Percentiles rank a stretch among this genome's conserved stretches.
Evolutionary conservation across 1,140 invertebrate species (phyloP).

Genomic region (Hylyphantes graminicola): DNA sequence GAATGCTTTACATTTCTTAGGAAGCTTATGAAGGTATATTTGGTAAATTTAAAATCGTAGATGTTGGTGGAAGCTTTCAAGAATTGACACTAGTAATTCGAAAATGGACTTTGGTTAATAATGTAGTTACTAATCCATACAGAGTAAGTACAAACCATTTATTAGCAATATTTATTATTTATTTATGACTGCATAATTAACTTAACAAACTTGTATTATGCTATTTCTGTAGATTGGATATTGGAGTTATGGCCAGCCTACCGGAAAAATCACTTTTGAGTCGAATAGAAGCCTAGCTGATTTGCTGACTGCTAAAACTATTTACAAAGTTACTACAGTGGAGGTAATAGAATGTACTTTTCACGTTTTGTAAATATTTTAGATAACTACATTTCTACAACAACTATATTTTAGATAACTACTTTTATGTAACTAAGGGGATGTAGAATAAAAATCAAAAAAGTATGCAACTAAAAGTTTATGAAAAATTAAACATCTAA

Average conservation of each 20-base stretch:
- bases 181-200: too few relatives aligned
- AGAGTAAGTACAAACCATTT: conserved; percentile 26
- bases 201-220: neutral
- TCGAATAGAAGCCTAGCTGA: neutral
- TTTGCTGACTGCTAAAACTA: conserved; percentile 43
- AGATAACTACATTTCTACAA: too few relatives aligned
- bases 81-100: conserved; percentile 41
- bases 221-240: conserved; percentile 41
- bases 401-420: too few relatives aligned
- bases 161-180: neutral
- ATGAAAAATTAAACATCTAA: too few relatives aligned
- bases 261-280: conserved; percentile 48
- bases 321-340: conserved; percentile 55
- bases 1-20: conserved; percentile 15
- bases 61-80: conserved; percentile 34
- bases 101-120: conserved; percentile 28
- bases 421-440: too few relatives aligned
- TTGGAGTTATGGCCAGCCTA: conserved; percentile 48
- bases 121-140: neutral
- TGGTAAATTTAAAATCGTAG: conserved; percentile 45
- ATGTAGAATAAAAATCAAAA: too few relatives aligned
- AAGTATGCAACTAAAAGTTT: too few relatives aligned
- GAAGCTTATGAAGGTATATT: conserved; percentile 52
- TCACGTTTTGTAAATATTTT: neutral
- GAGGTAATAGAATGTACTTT: conserved; percentile 28